Conservation (phyloP, 2,113 vertebrate genomes). For the Ameiurus melas region DNA sequence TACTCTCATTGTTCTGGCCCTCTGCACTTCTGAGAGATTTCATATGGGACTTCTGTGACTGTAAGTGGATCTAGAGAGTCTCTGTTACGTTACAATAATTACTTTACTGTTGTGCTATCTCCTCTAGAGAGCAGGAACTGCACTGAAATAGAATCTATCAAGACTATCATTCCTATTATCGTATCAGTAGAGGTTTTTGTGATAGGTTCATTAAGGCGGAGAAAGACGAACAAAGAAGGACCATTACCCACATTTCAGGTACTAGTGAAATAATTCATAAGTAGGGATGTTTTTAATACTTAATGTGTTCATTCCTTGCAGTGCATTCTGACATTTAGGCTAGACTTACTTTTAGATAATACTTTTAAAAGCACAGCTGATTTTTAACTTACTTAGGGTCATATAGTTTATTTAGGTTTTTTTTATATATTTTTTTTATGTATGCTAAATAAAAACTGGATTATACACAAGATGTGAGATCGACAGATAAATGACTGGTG, state of each 20-base stretch:
- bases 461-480: neutral
- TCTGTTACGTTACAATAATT: conserved; percentile 41
- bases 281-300: neutral
- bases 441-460: neutral
- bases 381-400: neutral
- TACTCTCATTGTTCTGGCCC: conserved; percentile 35
- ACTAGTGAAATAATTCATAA: neutral
- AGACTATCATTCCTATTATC: conserved; percentile 14
- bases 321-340: neutral
- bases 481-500: neutral
- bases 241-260: neutral
- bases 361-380: neutral
- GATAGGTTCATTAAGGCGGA: conserved; percentile 33
- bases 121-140: conserved; percentile 33
- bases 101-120: conserved; percentile 28
- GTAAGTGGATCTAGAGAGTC: conserved; percentile 36
- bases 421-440: too few relatives aligned
- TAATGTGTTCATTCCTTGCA: neutral
- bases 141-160: conserved; percentile 39
- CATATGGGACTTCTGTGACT: conserved; percentile 11
- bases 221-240: neutral
- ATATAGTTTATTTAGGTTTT: neutral
- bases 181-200: conserved; percentile 30
- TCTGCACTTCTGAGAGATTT: conserved; percentile 23
- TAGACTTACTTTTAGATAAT: neutral